A percentile compares a stretch with the other conserved stretches of the same genome.
Evolutionary conservation across 2,113 vertebrate species (phyloP).

Genomic region (Ranitomeya variabilis): DNA sequence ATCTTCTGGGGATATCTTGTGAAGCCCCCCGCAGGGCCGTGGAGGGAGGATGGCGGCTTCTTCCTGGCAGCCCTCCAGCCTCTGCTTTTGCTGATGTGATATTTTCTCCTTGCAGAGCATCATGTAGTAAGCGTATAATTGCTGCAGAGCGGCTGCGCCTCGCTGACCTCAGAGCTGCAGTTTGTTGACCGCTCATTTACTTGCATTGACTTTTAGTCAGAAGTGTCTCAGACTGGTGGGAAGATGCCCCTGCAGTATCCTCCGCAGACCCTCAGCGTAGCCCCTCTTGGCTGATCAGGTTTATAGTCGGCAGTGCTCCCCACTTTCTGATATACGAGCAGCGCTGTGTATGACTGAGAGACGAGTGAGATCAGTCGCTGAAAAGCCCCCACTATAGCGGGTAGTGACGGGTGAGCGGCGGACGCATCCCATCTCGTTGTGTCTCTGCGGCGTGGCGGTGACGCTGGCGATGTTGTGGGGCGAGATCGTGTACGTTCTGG

Average conservation of each 20-base stretch:
- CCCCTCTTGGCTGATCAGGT: not conserved
- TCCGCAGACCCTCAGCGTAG: not conserved
- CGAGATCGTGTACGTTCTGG: too few species aligned
- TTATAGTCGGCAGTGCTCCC: not conserved
- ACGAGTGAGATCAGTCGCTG: not conserved
- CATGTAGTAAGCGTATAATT: slow-evolving; percentile 27
- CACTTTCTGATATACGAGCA: not conserved
- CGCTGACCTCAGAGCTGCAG: slow-evolving; percentile 1
- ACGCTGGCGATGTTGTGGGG: too few species aligned
- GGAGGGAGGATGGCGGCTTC: not conserved
- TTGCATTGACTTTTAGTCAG: slow-evolving; percentile 29
- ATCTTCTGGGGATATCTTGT: not conserved
- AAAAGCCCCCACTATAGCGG: not conserved
- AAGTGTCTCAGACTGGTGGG: not conserved
- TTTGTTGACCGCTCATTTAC: slow-evolving; percentile 27
- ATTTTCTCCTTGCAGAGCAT: slow-evolving; percentile 1
- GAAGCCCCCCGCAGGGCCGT: not conserved
- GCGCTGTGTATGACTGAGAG: not conserved
- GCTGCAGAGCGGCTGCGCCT: not conserved
- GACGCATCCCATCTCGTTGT: too few species aligned
- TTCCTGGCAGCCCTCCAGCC: not conserved
- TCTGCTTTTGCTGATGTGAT: slow-evolving; percentile 12
- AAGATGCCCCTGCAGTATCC: not conserved
- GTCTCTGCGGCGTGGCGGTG: too few species aligned
- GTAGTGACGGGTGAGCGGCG: not conserved